A percentile compares a stretch with the other conserved stretches of the same genome.
These are phyloP conservation scores for Fulica atra DNA, from an alignment of 2,113 vertebrate species.

Conservation along the genomic window DNA sequence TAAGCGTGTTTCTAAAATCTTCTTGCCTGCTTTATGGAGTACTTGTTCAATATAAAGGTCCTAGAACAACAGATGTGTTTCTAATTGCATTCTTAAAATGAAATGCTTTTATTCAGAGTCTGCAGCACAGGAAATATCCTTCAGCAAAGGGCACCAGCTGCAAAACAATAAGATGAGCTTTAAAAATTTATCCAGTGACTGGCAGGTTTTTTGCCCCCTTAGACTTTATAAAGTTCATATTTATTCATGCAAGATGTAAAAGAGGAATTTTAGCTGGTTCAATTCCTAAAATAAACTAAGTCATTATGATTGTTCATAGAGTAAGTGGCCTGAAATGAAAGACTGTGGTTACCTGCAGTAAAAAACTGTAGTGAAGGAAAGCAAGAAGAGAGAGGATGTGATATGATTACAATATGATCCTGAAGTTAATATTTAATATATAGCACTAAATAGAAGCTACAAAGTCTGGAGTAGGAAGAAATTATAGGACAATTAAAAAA, in stretches of 20 bases:
- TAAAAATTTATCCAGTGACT: conserved; percentile 57
- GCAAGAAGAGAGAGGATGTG: background rate
- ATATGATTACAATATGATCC: background rate
- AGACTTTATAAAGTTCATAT: conserved; percentile 47
- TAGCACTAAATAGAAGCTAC: background rate
- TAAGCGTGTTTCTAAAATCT: background rate
- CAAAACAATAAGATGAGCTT: conserved; percentile 69
- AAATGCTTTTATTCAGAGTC: conserved; percentile 49
- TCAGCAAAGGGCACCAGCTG: conserved; percentile 66
- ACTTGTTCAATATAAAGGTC: conserved; percentile 3
- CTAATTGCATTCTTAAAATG: conserved; percentile 68
- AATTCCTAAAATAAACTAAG: background rate
- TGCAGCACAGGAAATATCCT: conserved; percentile 54
- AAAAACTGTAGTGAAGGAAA: background rate
- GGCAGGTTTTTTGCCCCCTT: conserved; percentile 1
- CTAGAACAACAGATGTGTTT: conserved; percentile 65
- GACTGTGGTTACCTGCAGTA: background rate
- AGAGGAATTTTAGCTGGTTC: background rate
- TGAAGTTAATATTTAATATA: background rate
- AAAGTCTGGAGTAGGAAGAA: background rate
- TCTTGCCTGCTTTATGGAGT: background rate
- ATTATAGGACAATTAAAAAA: background rate
- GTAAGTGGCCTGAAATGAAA: background rate
- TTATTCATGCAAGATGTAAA: conserved; percentile 52
- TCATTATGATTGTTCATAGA: background rate